These are phyloP conservation scores for Cryptus viduatorius DNA, from an alignment of 2,888 invertebrate species.

Conservation along the genomic window DNA sequence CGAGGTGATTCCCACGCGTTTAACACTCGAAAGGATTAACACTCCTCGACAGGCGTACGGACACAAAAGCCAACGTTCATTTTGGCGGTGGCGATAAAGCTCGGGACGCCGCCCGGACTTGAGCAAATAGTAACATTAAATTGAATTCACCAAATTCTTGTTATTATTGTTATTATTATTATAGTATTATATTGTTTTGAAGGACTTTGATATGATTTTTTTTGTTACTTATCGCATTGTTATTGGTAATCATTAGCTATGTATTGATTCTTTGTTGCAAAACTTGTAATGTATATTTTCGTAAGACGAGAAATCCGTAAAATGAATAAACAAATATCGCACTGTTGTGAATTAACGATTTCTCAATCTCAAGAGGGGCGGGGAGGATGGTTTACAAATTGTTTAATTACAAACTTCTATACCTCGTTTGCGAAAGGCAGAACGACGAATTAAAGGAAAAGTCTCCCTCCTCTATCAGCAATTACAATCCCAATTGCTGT, in stretches of 20 bases:
- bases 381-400: neutral
- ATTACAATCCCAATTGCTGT: slow-evolving; percentile 17
- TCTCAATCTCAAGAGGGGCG: neutral
- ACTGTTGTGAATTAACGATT: too few species aligned
- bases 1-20: slow-evolving; percentile 75
- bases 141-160: neutral
- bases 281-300: too few species aligned
- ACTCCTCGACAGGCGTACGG: slow-evolving; percentile 15
- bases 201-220: neutral
- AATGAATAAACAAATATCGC: too few species aligned
- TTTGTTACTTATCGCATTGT: neutral
- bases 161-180: neutral
- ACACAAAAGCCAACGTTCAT: slow-evolving; percentile 21
- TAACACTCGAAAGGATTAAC: slow-evolving; percentile 73
- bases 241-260: too few species aligned
- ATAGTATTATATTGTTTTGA: neutral
- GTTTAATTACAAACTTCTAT: slow-evolving; percentile 1
- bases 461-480: neutral
- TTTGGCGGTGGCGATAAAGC: slow-evolving; percentile 43
- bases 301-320: too few species aligned
- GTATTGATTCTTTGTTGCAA: too few species aligned
- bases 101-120: slow-evolving; percentile 25
- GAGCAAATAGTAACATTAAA: slow-evolving; percentile 39
- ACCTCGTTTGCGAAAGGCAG: neutral
- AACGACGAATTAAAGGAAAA: neutral